Conservation (phyloP, 2,888 invertebrate species). For the Drosophila aldrichi region DNA sequence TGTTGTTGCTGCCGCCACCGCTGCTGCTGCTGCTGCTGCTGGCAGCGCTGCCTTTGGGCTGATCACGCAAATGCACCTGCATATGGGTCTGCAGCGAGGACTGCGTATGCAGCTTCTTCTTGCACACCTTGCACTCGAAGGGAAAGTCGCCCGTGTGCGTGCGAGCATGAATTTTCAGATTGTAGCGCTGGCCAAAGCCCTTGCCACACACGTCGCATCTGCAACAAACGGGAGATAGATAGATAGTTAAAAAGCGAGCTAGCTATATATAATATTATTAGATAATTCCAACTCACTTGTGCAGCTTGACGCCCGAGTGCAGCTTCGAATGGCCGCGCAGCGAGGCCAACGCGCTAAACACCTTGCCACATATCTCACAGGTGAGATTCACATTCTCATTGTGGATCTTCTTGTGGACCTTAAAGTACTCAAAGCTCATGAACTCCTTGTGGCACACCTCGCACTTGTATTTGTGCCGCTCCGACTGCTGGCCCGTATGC, state of each 20-base stretch:
- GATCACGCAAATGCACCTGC: conserved; percentile 84
- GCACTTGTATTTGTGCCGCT: conserved; percentile 86
- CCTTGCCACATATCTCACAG: conserved; percentile 87
- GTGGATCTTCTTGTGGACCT: conserved; percentile 88
- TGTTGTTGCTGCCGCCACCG: conserved; percentile 21
- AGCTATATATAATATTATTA: background rate
- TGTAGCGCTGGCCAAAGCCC: conserved; percentile 85
- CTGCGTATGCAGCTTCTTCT: conserved; percentile 84
- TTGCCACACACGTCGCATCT: conserved; percentile 85
- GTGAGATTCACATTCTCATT: conserved; percentile 86
- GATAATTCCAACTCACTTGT: conserved; percentile 79
- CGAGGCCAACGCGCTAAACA: conserved; percentile 85
- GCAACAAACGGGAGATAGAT: conserved; percentile 6
- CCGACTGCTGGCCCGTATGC: conserved; percentile 84
- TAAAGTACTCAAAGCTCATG: conserved; percentile 86
- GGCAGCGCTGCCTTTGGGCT: conserved; percentile 55
- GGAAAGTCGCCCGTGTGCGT: conserved; percentile 85
- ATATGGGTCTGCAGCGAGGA: conserved; percentile 85
- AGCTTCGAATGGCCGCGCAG: conserved; percentile 84
- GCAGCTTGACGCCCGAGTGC: conserved; percentile 85
- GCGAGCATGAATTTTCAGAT: conserved; percentile 85
- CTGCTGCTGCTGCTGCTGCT: conserved; percentile 10
- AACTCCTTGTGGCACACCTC: conserved; percentile 87
- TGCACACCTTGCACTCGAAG: conserved; percentile 84
- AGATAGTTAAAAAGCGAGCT: background rate